Percentiles rank a stretch among this genome's conserved stretches.
These are phyloP conservation scores for Drepana falcataria DNA, from an alignment of 2,888 invertebrate species.

Conservation along the genomic window DNA sequence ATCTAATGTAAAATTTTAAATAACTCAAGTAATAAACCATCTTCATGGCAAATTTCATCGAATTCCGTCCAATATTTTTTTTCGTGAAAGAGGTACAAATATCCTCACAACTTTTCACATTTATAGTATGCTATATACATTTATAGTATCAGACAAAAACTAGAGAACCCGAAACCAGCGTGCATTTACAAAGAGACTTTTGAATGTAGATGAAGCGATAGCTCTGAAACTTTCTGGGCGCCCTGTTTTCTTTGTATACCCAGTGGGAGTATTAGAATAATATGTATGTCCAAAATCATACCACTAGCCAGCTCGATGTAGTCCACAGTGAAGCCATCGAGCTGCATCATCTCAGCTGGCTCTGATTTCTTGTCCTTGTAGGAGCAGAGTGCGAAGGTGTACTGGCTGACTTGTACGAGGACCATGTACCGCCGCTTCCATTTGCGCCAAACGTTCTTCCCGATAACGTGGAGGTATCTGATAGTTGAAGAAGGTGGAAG, in stretches of 20 bases:
- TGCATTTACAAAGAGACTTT: too few species aligned
- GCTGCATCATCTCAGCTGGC: constrained; percentile 99
- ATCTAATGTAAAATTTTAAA: too few species aligned
- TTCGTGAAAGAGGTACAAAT: too few species aligned
- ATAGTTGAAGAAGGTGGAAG: constrained; percentile 9
- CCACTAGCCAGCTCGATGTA: constrained; percentile 98
- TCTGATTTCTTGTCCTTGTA: constrained; percentile 99
- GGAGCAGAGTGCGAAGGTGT: constrained; percentile 99
- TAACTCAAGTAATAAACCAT: too few species aligned
- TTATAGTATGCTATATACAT: too few species aligned
- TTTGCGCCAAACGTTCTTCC: constrained; percentile 98
- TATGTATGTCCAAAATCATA: constrained; percentile 54
- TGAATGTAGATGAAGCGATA: too few species aligned
- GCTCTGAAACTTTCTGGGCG: too few species aligned
- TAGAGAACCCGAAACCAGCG: too few species aligned
- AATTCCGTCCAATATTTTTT: too few species aligned
- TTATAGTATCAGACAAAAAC: too few species aligned
- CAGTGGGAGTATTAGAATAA: background rate
- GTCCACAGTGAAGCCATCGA: constrained; percentile 99
- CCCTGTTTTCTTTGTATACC: background rate
- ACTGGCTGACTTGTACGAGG: constrained; percentile 99
- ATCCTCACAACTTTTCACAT: too few species aligned
- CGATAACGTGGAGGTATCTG: constrained; percentile 93
- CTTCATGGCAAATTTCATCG: too few species aligned
- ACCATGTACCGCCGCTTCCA: constrained; percentile 99